Conservation (phyloP, 1,140 invertebrate genomes). For the Saxidomus purpurata region DNA sequence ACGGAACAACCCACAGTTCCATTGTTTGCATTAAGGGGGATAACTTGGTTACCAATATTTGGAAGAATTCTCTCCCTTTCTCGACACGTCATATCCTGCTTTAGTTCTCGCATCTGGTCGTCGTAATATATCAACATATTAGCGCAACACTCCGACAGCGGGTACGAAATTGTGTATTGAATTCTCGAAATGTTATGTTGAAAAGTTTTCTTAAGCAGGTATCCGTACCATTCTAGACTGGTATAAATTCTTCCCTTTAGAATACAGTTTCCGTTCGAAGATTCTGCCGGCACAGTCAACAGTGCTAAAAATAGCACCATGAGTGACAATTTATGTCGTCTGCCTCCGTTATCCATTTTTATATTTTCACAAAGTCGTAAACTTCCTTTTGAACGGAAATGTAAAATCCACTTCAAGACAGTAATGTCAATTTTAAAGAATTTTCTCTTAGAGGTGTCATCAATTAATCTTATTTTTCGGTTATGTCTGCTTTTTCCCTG, state of each 20-base stretch:
- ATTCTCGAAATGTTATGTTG: slow-evolving; percentile 79
- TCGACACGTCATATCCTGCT: slow-evolving; percentile 80
- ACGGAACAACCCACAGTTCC: slow-evolving; percentile 77
- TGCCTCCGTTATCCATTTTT: slow-evolving; percentile 6
- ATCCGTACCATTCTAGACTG: slow-evolving; percentile 80
- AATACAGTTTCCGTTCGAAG: slow-evolving; percentile 66
- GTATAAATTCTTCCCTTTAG: slow-evolving; percentile 74
- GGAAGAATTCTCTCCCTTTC: slow-evolving; percentile 78
- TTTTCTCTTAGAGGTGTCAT: neutral
- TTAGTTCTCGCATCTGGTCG: slow-evolving; percentile 78
- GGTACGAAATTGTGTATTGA: slow-evolving; percentile 83
- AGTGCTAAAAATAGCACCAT: slow-evolving; percentile 11
- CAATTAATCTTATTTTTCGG: slow-evolving; percentile 9
- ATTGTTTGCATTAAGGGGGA: slow-evolving; percentile 77
- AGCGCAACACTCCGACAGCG: slow-evolving; percentile 80
- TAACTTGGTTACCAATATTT: slow-evolving; percentile 80
- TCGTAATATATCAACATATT: slow-evolving; percentile 84
- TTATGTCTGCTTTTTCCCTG: too few relatives aligned
- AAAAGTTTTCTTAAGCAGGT: slow-evolving; percentile 82
- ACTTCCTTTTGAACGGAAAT: neutral
- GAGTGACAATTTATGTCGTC: neutral
- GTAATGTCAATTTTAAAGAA: neutral
- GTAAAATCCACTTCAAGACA: neutral
- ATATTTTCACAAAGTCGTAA: neutral
- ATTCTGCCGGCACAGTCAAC: slow-evolving; percentile 31